These are phyloP conservation scores for Berghia stephanieae DNA, from an alignment of 1,140 invertebrate species.

Conservation along the genomic window DNA sequence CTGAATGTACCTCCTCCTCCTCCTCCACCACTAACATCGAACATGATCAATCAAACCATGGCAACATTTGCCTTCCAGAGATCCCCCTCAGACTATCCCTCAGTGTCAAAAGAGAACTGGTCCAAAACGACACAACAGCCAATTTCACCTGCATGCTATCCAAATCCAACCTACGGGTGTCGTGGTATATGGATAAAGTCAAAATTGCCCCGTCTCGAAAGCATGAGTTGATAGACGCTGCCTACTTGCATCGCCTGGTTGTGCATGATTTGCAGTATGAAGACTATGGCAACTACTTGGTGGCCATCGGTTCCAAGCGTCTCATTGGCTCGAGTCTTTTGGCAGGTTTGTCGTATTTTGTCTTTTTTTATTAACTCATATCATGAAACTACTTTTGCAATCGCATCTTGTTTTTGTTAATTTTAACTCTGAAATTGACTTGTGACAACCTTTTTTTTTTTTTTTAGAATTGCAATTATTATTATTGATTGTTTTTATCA, in stretches of 20 bases:
- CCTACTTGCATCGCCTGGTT: constrained; percentile 47
- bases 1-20: too few relatives aligned
- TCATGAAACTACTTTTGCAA: too few relatives aligned
- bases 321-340: constrained; percentile 35
- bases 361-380: too few relatives aligned
- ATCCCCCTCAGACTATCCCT: constrained; percentile 52
- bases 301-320: constrained; percentile 48
- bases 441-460: too few relatives aligned
- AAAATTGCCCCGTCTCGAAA: constrained; percentile 44
- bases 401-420: too few relatives aligned
- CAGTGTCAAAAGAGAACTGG: constrained; percentile 44
- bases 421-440: too few relatives aligned
- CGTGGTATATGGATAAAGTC: constrained; percentile 92
- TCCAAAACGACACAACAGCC: constrained; percentile 66
- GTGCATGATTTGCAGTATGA: constrained; percentile 49
- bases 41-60: too few relatives aligned
- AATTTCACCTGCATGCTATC: constrained; percentile 93
- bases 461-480: too few relatives aligned
- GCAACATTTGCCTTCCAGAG: constrained; percentile 51
- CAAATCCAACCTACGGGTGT: constrained; percentile 91
- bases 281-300: constrained; percentile 54
- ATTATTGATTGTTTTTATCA: too few relatives aligned
- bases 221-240: constrained; percentile 49
- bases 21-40: too few relatives aligned
- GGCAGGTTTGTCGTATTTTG: constrained; percentile 51